Conservation (phyloP, 2,113 vertebrate genomes). For the Numida meleagris region DNA sequence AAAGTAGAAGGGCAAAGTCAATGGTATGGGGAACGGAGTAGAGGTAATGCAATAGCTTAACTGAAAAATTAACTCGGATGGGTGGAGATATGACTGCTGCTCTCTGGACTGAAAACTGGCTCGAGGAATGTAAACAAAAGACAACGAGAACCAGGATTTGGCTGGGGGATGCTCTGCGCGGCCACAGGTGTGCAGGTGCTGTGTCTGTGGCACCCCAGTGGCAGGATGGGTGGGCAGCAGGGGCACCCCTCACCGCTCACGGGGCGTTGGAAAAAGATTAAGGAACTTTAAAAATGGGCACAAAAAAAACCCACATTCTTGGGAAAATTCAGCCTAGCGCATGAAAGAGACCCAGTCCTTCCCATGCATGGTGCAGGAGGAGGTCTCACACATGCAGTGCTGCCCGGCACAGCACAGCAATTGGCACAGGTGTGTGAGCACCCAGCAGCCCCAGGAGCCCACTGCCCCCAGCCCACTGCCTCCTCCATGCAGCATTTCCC, state of each 20-base stretch:
- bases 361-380: fast-evolving
- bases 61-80: neutral
- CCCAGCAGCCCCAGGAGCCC: neutral
- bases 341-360: neutral
- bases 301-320: fast-evolving
- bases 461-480: neutral
- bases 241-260: fast-evolving
- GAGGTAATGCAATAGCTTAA: slow-evolving; percentile 3
- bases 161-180: neutral
- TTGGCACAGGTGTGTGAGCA: neutral
- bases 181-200: neutral
- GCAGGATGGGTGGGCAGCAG: fast-evolving
- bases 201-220: fast-evolving
- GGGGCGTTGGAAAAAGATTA: neutral
- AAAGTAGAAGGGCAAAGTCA: neutral
- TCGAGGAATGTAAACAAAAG: slow-evolving; percentile 44
- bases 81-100: neutral
- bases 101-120: neutral
- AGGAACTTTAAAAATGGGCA: neutral
- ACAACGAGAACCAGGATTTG: neutral
- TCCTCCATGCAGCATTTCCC: neutral
- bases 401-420: neutral
- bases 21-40: neutral
- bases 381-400: neutral
- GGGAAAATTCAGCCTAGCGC: neutral